phyloP scores from a whole-genome alignment of 2,797 vertebrate genomes.

The Hydrocynus forskahlii region DNA sequence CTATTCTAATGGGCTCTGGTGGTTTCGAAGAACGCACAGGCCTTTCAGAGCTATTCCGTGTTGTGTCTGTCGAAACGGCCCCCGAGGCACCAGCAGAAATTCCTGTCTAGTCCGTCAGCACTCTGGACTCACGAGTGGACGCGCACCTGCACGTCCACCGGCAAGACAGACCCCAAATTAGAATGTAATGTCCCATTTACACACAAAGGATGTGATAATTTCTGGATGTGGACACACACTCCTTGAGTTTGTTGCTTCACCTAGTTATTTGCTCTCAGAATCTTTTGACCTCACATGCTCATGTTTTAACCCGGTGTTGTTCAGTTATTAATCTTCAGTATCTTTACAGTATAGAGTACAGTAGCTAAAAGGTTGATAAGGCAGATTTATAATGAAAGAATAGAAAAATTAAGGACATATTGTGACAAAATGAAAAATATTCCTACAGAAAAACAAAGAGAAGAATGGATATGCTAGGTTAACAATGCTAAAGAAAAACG shows the following conservation, averaged over 20 bases:
- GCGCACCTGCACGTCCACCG: slow-evolving; percentile 70
- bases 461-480: too few relatives aligned
- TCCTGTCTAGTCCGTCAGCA: slow-evolving; percentile 63
- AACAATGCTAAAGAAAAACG: too few relatives aligned
- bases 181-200: slow-evolving; percentile 5
- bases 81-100: slow-evolving; percentile 49
- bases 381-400: too few relatives aligned
- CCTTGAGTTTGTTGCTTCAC: background rate
- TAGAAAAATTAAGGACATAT: too few relatives aligned
- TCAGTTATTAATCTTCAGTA: too few relatives aligned
- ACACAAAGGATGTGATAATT: background rate
- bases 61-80: slow-evolving; percentile 58
- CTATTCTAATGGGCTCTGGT: slow-evolving; percentile 31
- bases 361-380: too few relatives aligned
- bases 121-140: slow-evolving; percentile 58
- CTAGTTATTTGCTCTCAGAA: background rate
- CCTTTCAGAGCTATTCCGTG: slow-evolving; percentile 63
- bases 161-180: slow-evolving; percentile 43
- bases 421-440: too few relatives aligned
- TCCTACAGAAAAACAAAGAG: too few relatives aligned
- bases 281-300: background rate
- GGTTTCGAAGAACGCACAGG: slow-evolving; percentile 43
- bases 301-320: too few relatives aligned
- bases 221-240: background rate
- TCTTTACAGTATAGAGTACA: too few relatives aligned